Evolutionary conservation across 2,113 vertebrate genomes (phyloP).

Genomic region (Cariama cristata): DNA sequence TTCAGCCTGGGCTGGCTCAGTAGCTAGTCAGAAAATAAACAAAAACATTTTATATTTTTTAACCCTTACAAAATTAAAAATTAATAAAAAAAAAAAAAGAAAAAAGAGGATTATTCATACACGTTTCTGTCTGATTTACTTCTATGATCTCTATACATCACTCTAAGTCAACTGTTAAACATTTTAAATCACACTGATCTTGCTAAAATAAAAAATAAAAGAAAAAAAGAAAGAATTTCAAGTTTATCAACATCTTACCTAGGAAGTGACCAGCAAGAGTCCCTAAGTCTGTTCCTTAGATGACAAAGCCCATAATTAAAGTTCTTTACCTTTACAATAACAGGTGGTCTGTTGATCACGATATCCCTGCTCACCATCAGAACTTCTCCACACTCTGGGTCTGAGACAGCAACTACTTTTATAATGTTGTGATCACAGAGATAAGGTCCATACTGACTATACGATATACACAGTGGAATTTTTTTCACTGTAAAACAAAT

Average conservation of each 20-base stretch:
- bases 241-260: neutral
- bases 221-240: neutral
- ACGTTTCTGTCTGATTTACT: neutral
- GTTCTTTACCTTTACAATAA: slow-evolving; percentile 65
- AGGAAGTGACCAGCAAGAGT: neutral
- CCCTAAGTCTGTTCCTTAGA: neutral
- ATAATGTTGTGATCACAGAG: slow-evolving; percentile 66
- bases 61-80: neutral
- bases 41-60: neutral
- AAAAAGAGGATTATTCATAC: neutral
- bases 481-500: slow-evolving; percentile 64
- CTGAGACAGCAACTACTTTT: slow-evolving; percentile 61
- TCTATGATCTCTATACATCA: neutral
- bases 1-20: slow-evolving; percentile 58
- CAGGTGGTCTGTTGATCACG: slow-evolving; percentile 49
- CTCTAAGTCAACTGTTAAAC: neutral
- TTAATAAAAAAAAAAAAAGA: neutral
- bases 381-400: slow-evolving; percentile 53
- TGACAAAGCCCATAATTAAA: neutral
- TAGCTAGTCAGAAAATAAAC: slow-evolving; percentile 14
- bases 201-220: neutral
- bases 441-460: slow-evolving; percentile 49
- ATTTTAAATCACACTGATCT: neutral
- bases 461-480: slow-evolving; percentile 47
- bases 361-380: slow-evolving; percentile 67